These are phyloP conservation scores for Ashinkailepas kermadecensis DNA, from an alignment of 2,888 invertebrate species.

Conservation along the genomic window DNA sequence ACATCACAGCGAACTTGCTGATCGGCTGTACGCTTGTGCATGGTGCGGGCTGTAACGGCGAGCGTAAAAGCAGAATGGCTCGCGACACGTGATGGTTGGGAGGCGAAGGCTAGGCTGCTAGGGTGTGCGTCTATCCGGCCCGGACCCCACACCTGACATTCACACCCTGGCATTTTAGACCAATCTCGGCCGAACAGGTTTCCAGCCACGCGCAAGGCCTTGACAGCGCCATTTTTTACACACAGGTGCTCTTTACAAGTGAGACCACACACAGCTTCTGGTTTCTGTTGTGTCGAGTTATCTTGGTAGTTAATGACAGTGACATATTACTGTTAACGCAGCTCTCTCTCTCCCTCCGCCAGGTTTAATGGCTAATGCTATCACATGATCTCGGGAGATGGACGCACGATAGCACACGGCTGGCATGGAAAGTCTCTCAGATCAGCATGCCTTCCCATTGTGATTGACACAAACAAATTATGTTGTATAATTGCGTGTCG, in stretches of 20 bases:
- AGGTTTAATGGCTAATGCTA: slow-evolving; percentile 2
- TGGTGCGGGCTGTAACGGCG: too few species aligned
- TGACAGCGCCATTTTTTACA: neutral
- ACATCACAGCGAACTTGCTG: too few species aligned
- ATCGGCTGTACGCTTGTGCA: too few species aligned
- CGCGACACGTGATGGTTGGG: too few species aligned
- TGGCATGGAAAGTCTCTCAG: neutral
- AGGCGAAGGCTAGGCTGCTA: too few species aligned
- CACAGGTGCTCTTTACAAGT: neutral
- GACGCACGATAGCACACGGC: neutral
- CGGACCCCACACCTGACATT: neutral
- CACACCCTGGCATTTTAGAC: too few species aligned
- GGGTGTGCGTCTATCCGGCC: neutral
- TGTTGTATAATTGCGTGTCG: neutral
- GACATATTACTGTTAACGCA: neutral
- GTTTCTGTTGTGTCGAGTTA: neutral
- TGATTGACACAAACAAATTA: neutral
- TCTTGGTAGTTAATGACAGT: neutral
- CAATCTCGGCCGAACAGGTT: neutral
- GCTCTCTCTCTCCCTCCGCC: neutral
- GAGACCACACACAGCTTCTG: neutral
- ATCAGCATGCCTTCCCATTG: neutral
- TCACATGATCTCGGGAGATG: neutral
- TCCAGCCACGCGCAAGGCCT: neutral
- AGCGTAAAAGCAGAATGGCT: too few species aligned